Percentiles rank a stretch among this genome's conserved stretches.
phyloP scores from a whole-genome alignment of 2,797 vertebrate species.

The Sphenopsis melanotis region DNA sequence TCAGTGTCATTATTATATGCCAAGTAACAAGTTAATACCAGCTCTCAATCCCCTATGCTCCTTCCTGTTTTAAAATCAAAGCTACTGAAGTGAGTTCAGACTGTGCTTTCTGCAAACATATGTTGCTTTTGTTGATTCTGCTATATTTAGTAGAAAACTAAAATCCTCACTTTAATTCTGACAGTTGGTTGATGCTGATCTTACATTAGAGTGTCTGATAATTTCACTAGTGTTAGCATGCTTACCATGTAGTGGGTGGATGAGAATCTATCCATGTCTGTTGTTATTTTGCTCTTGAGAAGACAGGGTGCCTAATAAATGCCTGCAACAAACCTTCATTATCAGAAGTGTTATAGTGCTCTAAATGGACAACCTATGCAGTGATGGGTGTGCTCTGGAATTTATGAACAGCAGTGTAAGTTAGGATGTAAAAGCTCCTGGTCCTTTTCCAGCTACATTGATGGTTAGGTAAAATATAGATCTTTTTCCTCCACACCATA shows the following conservation, averaged over 20 bases:
- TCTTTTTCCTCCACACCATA: background rate
- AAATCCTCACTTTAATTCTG: slow-evolving; percentile 7
- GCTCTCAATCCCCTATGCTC: background rate
- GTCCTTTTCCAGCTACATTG: background rate
- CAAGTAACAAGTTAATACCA: background rate
- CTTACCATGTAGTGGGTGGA: background rate
- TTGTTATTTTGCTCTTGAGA: background rate
- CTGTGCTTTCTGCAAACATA: background rate
- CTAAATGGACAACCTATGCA: background rate
- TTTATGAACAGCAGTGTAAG: background rate
- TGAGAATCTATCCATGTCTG: background rate
- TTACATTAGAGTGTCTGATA: background rate
- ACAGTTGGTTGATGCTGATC: background rate
- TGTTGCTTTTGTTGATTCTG: background rate
- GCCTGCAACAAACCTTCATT: background rate
- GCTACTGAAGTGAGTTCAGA: background rate
- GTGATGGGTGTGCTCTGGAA: background rate
- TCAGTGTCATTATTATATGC: background rate
- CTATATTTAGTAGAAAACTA: background rate
- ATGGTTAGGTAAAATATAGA: background rate
- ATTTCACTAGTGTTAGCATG: background rate
- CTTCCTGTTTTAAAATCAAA: background rate
- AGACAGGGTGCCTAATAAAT: background rate
- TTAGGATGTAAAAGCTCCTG: background rate
- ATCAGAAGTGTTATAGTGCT: background rate